Evolutionary conservation across 2,113 vertebrate species (phyloP).

Genomic region (Tichodroma muraria): DNA sequence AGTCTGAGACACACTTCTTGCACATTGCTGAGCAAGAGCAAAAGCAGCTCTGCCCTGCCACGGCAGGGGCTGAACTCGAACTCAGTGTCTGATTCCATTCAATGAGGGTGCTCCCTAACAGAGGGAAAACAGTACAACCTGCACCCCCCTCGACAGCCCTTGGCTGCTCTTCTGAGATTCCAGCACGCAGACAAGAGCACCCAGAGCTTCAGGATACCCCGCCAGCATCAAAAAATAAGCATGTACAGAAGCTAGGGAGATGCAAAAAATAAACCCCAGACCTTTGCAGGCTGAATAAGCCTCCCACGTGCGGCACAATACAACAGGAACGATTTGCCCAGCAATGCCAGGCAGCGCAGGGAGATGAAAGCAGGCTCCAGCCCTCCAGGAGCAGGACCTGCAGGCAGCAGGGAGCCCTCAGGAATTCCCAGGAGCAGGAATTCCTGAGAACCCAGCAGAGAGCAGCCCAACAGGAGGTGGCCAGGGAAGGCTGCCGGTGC

Average conservation of each 20-base stretch:
- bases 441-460: too few relatives aligned
- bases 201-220: fast-evolving
- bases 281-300: background rate
- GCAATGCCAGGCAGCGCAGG: background rate
- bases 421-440: background rate
- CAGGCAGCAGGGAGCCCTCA: background rate
- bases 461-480: background rate
- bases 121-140: background rate
- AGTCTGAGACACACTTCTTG: background rate
- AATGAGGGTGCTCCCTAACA: background rate
- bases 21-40: background rate
- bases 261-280: background rate
- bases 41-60: background rate
- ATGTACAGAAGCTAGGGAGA: background rate
- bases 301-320: background rate
- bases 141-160: background rate
- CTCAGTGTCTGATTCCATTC: background rate
- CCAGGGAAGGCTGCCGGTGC: background rate
- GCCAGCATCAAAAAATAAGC: background rate
- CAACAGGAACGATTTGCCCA: background rate
- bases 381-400: background rate
- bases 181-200: fast-evolving
- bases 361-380: background rate
- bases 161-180: background rate
- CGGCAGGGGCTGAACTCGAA: background rate